phyloP scores from a whole-genome alignment of 2,888 invertebrate species.

The Sphaeridia pumilis region DNA sequence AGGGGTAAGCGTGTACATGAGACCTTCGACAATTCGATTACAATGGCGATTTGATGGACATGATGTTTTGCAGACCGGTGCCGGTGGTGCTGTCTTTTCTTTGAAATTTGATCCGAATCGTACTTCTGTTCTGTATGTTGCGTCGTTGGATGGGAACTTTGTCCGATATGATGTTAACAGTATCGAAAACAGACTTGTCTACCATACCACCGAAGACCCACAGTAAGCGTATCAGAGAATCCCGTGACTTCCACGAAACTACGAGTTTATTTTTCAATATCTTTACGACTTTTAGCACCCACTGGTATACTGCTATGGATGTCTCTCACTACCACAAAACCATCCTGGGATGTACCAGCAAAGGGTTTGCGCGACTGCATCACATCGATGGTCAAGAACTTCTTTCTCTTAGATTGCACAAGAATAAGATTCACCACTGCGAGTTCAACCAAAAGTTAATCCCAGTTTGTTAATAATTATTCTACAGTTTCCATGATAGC shows the following conservation, averaged over 20 bases:
- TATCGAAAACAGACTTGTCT: not conserved
- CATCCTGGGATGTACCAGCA: constrained; percentile 7
- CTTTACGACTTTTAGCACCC: constrained; percentile 6
- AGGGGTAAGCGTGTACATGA: constrained; percentile 18
- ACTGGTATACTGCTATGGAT: constrained; percentile 33
- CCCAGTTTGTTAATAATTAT: constrained; percentile 2
- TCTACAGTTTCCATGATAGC: not conserved
- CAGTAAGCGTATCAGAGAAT: constrained; percentile 11
- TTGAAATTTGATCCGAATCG: constrained; percentile 22
- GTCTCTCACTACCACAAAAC: constrained; percentile 12
- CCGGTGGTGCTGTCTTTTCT: constrained; percentile 24
- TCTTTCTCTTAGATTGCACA: constrained; percentile 17
- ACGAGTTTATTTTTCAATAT: not conserved
- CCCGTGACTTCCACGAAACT: not conserved
- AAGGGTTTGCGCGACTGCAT: constrained; percentile 9
- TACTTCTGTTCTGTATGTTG: constrained; percentile 17
- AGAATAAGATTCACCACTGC: constrained; percentile 28
- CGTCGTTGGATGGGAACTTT: constrained; percentile 26
- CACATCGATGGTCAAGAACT: constrained; percentile 20
- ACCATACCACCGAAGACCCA: constrained; percentile 2
- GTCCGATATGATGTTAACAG: not conserved
- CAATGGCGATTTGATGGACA: not conserved
- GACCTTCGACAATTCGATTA: too few species aligned
- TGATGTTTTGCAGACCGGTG: constrained; percentile 16
- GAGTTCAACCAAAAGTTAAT: constrained; percentile 29